Evolutionary conservation across 1,140 invertebrate species (phyloP), one percentile per base, ranked within the genome.

Genomic region (Drosophila quadrilineata): DNA sequence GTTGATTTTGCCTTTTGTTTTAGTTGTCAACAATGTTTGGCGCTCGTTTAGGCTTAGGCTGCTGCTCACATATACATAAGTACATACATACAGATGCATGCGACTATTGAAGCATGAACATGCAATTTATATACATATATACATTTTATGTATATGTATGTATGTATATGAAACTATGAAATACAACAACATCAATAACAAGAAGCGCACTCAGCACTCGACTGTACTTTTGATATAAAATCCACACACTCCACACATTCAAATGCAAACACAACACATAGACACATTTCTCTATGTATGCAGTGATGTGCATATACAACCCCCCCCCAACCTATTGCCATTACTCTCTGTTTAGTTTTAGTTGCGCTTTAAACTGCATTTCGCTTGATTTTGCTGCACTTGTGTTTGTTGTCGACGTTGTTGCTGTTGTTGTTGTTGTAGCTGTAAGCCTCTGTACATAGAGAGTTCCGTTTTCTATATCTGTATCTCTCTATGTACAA

Each of bases 31-130:
- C 76, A 71, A 58, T 64, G 75, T 70, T 64, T 73, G 74, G 68
- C 9, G 35, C 52, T 38, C 40, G 22, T 16, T 79, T 77, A 69
- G 76, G 72, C 64, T 76, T 58, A 82, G 72, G 68, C 58, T 50
- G 41, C 21, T 14, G 33, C 19, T 14, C 6, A 26, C 28, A 33
- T 8, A 33, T 12, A 50, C 9, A 46, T 2, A 33, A n/a, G 21
- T n/a, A 29, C n/a, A 35, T n/a, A 38, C 6, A 29, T 12, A 26
- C 5, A 22, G 67, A 49, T 84, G 69, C 77, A 84, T 82, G 77
- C 77, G 84, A 77, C 77, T 82, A 82, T 82, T 82, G 77, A 82
- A 66, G 77, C 77, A 82, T 82, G 77, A 84, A 84, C 77, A 82
- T 84, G 73, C 77, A 84, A 82, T 82, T 82, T 82, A 82, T 82